Conservation (phyloP, 2,113 vertebrate species). For the Odocoileus virginianus region DNA sequence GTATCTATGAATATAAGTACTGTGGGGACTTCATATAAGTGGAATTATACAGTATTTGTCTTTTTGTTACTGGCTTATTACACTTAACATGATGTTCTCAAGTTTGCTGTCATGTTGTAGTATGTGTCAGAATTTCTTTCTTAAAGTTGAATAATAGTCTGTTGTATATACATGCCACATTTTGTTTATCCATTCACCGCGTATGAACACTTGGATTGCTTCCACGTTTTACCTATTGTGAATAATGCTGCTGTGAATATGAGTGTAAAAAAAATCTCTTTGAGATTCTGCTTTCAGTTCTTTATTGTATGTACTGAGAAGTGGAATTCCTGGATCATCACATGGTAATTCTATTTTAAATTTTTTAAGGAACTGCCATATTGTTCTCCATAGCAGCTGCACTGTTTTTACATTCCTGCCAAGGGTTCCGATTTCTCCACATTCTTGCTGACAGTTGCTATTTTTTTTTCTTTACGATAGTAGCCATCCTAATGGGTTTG, state of each 20-base stretch:
- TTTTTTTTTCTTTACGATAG: background rate
- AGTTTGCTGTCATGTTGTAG: background rate
- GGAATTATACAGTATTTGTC: background rate
- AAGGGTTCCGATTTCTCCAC: background rate
- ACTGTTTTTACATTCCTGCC: background rate
- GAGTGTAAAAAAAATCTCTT: background rate
- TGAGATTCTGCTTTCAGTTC: background rate
- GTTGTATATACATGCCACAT: background rate
- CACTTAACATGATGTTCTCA: background rate
- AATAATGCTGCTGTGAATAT: background rate
- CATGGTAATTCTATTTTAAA: background rate
- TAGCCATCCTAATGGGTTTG: background rate
- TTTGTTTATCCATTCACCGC: background rate
- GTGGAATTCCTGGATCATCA: background rate
- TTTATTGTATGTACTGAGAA: background rate
- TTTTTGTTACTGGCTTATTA: background rate
- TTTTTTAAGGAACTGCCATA: background rate
- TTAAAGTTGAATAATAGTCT: background rate
- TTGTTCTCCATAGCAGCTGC: background rate
- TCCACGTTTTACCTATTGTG: background rate
- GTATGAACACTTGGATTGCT: background rate
- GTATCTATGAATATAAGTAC: background rate
- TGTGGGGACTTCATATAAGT: background rate
- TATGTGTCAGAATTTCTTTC: background rate
- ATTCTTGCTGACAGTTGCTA: background rate